Evolutionary conservation across 2,113 vertebrate genomes (phyloP), one percentile per base, ranked within the genome.

Genomic region (Okapia johnstoni): DNA sequence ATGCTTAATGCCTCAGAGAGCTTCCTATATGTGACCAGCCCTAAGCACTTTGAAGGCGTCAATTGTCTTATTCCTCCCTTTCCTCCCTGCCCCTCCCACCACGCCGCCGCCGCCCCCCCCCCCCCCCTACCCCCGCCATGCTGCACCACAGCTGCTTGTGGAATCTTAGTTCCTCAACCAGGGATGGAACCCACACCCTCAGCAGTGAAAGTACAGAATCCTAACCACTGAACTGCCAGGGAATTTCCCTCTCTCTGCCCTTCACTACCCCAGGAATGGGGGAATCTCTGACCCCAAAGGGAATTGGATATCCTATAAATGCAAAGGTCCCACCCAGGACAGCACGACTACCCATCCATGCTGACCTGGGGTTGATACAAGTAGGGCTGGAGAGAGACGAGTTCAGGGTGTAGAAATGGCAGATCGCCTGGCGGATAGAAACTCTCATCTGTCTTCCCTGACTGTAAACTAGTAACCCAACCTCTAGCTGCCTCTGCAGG

Each of bases 1-100:
- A 63, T 63, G 43, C 84, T 89, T 52, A 52, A 61, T 94, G 40
- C n/a, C 48, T 86, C 94, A 86, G 92, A 77, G 83, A 93, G 17
- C n/a, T 61, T 96, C 43, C 21, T 40, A 5, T 50, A 28, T 79
- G 57, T 76, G 46, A 73, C 55, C 26, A 84, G 61, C 23, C 33
- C 52, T 50, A 48, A 90, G 86, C 61, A 87, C 52, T 90, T 90
- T 26, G 40, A 58, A 94, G 36, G 63, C 50, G 33, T 28, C 66
- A 60, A 3, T 36, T 70, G 25, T 54, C 81, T 89, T 40, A 80
- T 76, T 86, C 61, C 33, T 80, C 54, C 50, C 13, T 57, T 7
- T 55, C 36, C 46, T 9, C 61, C 26, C 26, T 0, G 4, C 4
- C 15, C 15, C 16, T 66, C 63, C 33, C 33, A 19, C 61, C 30